Conservation (phyloP, 2,797 vertebrate genomes). For the Mormyrops boulengeri region DNA sequence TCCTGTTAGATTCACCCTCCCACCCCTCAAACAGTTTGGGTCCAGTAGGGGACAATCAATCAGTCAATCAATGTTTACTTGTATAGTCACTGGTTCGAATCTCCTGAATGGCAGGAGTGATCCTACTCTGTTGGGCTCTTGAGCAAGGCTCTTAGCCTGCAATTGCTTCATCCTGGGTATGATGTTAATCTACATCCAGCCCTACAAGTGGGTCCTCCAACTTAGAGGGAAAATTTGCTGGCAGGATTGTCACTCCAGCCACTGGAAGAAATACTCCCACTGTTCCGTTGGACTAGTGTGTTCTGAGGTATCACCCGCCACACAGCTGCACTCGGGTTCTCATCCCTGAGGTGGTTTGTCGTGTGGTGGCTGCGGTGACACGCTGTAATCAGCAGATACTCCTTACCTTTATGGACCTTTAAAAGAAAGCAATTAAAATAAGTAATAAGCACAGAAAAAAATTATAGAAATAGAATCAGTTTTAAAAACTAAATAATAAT, state of each 20-base stretch:
- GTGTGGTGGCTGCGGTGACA: too few species aligned
- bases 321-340: not conserved
- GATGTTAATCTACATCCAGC: not conserved
- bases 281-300: too few species aligned
- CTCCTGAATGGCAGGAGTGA: not conserved
- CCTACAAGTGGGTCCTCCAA: not conserved
- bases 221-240: not conserved
- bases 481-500: not conserved
- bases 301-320: not conserved
- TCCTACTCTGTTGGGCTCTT: not conserved
- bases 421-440: not conserved
- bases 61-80: not conserved
- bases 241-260: not conserved
- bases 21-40: not conserved
- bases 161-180: not conserved
- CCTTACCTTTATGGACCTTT: not conserved
- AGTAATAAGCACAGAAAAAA: not conserved
- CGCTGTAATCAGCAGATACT: too few species aligned
- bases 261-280: not conserved
- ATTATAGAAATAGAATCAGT: not conserved
- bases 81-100: not conserved
- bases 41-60: not conserved
- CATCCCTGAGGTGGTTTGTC: too few species aligned
- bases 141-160: not conserved
- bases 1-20: not conserved